phyloP scores from a whole-genome alignment of 2,888 invertebrate species.

The Eristalinus sepulchralis region DNA sequence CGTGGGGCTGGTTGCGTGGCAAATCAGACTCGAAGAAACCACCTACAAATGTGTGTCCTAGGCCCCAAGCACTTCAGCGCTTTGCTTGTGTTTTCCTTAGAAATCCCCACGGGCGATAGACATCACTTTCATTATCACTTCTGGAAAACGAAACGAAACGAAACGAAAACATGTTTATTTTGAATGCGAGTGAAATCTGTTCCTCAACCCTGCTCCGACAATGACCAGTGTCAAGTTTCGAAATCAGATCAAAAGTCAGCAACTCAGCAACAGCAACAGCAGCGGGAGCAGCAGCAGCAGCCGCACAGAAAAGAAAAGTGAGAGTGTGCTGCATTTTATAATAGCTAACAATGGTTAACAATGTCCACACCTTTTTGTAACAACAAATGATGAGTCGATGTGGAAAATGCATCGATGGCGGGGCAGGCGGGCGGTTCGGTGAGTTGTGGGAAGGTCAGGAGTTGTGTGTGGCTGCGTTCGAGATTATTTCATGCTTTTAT shows the following conservation, averaged over 20 bases:
- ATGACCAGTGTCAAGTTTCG: conserved; percentile 27
- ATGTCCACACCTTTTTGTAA: conserved; percentile 35
- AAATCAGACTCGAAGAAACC: neutral
- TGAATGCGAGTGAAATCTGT: conserved; percentile 42
- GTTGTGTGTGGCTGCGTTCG: neutral
- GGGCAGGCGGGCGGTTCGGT: neutral
- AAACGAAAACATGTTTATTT: conserved; percentile 41
- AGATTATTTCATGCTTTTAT: neutral
- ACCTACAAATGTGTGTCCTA: neutral
- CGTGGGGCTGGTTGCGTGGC: neutral
- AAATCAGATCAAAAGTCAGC: conserved; percentile 55
- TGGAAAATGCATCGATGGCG: neutral
- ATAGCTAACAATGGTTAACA: conserved; percentile 42
- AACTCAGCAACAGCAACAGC: neutral
- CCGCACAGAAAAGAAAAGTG: conserved; percentile 29
- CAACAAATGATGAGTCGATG: conserved; percentile 12
- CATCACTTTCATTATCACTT: conserved; percentile 47
- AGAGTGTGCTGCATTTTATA: conserved; percentile 37
- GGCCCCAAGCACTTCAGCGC: conserved; percentile 15
- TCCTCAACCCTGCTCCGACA: neutral
- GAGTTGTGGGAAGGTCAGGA: neutral
- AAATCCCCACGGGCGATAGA: conserved; percentile 4
- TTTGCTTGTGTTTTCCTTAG: conserved; percentile 12
- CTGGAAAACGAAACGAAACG: neutral
- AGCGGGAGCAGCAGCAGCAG: neutral